These are phyloP conservation scores for Drosophila subpulchrella DNA, from an alignment of 1,140 invertebrate genomes.

Conservation along the genomic window DNA sequence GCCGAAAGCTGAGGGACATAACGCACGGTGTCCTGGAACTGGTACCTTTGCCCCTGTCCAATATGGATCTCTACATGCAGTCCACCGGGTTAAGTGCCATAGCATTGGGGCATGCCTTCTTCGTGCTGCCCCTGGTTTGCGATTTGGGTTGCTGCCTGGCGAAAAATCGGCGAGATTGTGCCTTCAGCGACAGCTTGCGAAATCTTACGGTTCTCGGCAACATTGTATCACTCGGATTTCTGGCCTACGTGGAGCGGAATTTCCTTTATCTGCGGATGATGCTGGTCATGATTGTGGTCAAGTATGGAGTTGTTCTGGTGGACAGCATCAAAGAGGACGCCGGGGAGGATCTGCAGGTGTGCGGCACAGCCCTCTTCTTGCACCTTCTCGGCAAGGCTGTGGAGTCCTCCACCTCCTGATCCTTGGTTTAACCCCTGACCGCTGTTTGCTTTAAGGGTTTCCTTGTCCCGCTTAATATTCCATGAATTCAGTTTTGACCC, in stretches of 20 bases:
- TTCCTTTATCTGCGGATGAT: conserved; percentile 57
- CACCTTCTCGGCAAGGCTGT: conserved; percentile 39
- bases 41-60: conserved; percentile 59
- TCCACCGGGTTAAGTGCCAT: conserved; percentile 43
- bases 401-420: not conserved
- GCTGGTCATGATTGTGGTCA: conserved; percentile 47
- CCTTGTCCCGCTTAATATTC: conserved; percentile 41
- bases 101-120: conserved; percentile 55
- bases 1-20: conserved; percentile 40
- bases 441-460: conserved; percentile 52
- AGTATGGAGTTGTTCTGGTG: conserved; percentile 52
- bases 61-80: conserved; percentile 64
- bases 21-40: conserved; percentile 54
- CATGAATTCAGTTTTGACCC: conserved; percentile 43
- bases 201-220: conserved; percentile 66
- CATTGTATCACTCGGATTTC: conserved; percentile 66
- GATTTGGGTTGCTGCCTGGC: conserved; percentile 53
- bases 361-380: conserved; percentile 56
- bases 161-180: conserved; percentile 36
- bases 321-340: conserved; percentile 49
- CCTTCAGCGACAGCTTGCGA: conserved; percentile 45
- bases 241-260: conserved; percentile 53
- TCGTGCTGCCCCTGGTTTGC: conserved; percentile 54
- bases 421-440: conserved; percentile 24
- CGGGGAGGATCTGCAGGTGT: conserved; percentile 60